A percentile compares a stretch with the other conserved stretches of the same genome.
Evolutionary conservation across 2,797 vertebrate genomes (phyloP).

Genomic region (Iguana delicatissima): DNA sequence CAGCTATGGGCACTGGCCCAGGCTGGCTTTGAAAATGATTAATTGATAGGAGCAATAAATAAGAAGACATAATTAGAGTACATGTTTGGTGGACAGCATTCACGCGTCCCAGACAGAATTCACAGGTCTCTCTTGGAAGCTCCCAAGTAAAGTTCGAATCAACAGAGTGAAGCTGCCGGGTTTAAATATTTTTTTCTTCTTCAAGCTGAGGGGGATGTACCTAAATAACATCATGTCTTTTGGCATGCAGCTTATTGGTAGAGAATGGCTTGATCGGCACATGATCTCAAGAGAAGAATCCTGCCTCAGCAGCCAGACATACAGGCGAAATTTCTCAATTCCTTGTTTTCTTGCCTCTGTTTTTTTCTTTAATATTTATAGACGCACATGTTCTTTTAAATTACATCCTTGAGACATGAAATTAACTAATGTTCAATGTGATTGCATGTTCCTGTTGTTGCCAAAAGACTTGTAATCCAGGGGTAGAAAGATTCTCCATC

Average conservation of each 20-base stretch:
- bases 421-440: no score
- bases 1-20: neutral
- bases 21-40: constrained; percentile 12
- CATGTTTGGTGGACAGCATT: neutral
- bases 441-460: no score
- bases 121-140: constrained; percentile 9
- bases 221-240: neutral
- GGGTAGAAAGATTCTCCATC: no score
- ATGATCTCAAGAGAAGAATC: neutral
- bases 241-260: neutral
- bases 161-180: neutral
- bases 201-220: neutral
- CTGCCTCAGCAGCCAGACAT: neutral
- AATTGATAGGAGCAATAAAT: neutral
- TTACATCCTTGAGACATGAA: no score
- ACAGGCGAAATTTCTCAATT: no score
- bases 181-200: neutral
- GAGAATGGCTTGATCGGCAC: no score
- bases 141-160: neutral
- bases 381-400: no score
- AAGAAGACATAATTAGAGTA: neutral
- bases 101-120: neutral
- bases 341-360: no score
- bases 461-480: no score
- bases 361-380: no score